Evolutionary conservation across 2,797 vertebrate genomes (phyloP).

Genomic region (Vespertilio murinus): DNA sequence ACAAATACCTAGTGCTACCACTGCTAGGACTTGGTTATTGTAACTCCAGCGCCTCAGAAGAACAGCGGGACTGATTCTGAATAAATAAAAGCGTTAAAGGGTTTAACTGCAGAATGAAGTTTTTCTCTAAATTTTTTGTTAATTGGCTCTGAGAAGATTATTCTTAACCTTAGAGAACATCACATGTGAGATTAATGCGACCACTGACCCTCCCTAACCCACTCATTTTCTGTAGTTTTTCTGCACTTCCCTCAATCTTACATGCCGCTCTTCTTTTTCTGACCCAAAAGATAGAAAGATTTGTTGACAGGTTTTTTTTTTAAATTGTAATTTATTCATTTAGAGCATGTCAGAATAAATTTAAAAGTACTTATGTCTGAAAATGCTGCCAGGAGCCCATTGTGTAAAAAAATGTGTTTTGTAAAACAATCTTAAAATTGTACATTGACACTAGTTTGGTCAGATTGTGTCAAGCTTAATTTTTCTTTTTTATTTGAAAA

Average conservation of each 20-base stretch:
- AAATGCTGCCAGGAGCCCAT: conserved; percentile 85
- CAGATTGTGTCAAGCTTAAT: conserved; percentile 69
- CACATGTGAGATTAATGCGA: conserved; percentile 78
- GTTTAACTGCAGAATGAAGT: conserved; percentile 82
- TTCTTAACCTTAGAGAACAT: conserved; percentile 82
- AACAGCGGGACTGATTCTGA: conserved; percentile 81
- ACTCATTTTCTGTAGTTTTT: conserved; percentile 63
- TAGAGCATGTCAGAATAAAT: conserved; percentile 91
- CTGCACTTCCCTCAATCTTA: conserved; percentile 18
- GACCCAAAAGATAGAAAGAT: conserved; percentile 86
- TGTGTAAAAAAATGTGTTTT: conserved; percentile 84
- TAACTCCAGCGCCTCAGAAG: conserved; percentile 71
- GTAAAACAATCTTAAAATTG: conserved; percentile 75
- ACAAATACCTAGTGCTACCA: conserved; percentile 77
- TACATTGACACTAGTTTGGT: conserved; percentile 76
- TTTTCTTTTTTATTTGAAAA: conserved; percentile 68
- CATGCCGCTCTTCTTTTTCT: conserved; percentile 53
- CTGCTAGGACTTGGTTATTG: conserved; percentile 72
- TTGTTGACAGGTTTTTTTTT: conserved; percentile 87
- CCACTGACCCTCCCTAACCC: conserved; percentile 70
- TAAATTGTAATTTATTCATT: conserved; percentile 91
- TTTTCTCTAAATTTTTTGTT: conserved; percentile 86
- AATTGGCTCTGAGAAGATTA: conserved; percentile 83
- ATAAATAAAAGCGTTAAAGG: conserved; percentile 78
- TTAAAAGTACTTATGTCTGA: conserved; percentile 84